Base-by-base conservation (phyloP, 2,113 vertebrate species). In the Rhineura floridana region DNA sequence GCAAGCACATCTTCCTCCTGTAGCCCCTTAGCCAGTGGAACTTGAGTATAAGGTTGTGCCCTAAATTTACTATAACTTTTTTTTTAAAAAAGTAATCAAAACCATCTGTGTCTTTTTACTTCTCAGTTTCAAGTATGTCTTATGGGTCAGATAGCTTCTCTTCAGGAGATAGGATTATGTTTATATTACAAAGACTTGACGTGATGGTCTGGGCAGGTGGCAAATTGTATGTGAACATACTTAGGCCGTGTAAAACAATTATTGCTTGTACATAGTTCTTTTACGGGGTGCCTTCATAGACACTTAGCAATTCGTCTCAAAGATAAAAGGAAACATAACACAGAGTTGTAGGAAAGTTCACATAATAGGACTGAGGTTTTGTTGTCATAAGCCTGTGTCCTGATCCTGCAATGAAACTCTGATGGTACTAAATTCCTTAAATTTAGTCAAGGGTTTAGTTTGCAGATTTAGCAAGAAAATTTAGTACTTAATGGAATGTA, bases 61-160 rank as follows among this genome's bases (percentile, higher is more conserved):
- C 36, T 28, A 73, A 84, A 73, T 42, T 8, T 83, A 63, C 52
- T 42, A 25, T 21, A 39, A 48, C n/a, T n/a, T n/a, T n/a, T n/a
- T n/a, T n/a, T 79, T 76, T 42, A 25, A 42, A 44, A 42, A 85
- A 91, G 1, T 9, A 91, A 91, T 80, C 73, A 50, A 88, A 94
- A 88, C 75, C 85, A 86, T 89, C 84, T 78, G 88, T 15, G 85
- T 92, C 42, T 13, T 76, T 76, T 46, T 63, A 10, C 10, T n/a
- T 70, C 33, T 70, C 69, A 4, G n/a, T n/a, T 70, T 36, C 15
- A n/a, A 70, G 33, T n/a, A 36, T 59, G 15, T 59, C 33, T 70
- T 70, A 19, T 70, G 10, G 23, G 23, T 67, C 25, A 69, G 39
- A 50, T 2, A 55, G 70, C 17, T 84, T 19, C 55, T 59, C 55